A percentile compares a stretch with the other conserved stretches of the same genome.
Evolutionary conservation across 92 coral and sea anemone genomes (phyloP).

Genomic region (Scolanthus callimorphus): DNA sequence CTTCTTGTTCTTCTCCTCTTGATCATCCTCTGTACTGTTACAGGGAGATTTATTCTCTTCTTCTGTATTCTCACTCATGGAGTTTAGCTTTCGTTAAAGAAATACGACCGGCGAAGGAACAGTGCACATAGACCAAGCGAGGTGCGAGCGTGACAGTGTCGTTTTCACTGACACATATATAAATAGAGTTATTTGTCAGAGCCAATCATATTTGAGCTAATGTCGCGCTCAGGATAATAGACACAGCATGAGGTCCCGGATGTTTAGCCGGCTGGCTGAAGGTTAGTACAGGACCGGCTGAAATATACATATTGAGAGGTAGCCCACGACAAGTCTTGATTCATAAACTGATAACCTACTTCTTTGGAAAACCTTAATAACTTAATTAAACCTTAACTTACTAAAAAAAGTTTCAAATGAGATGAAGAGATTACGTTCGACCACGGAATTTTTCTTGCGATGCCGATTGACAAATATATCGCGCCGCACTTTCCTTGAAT

Average conservation of each 20-base stretch:
- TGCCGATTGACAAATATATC: too few relatives aligned
- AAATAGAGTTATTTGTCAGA: not conserved
- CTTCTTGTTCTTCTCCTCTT: not conserved
- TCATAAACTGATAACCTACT: too few relatives aligned
- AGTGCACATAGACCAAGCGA: not conserved
- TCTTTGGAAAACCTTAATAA: too few relatives aligned
- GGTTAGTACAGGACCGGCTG: not conserved
- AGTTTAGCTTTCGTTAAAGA: not conserved
- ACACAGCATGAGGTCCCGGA: slow-evolving; percentile 4
- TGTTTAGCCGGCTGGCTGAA: slow-evolving; percentile 1
- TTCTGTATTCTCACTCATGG: not conserved
- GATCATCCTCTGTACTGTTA: not conserved
- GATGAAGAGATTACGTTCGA: too few relatives aligned
- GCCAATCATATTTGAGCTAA: not conserved
- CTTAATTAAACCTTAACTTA: too few relatives aligned
- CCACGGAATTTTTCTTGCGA: too few relatives aligned
- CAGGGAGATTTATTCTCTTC: not conserved
- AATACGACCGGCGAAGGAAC: not conserved
- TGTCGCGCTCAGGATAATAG: not conserved
- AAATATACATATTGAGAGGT: not conserved
- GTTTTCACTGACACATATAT: not conserved
- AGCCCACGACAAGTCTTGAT: too few relatives aligned
- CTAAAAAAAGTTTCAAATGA: too few relatives aligned
- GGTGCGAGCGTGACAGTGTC: slow-evolving; percentile 2
- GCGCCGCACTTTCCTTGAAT: too few relatives aligned